Evolutionary conservation across 2,888 invertebrate species (phyloP).

Genomic region (Coremacera marginata): DNA sequence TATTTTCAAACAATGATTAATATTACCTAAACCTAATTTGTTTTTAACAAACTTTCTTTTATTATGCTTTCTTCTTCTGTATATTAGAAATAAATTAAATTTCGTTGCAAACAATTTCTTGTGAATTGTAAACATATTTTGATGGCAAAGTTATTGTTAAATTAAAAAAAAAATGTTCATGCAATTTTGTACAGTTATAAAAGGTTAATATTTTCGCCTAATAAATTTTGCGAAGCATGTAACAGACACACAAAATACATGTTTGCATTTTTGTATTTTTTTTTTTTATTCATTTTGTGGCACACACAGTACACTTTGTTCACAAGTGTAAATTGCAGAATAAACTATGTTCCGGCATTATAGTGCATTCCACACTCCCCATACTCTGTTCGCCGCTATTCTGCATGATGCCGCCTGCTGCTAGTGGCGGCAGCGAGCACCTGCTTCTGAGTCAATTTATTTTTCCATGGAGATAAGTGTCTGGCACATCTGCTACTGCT

Average conservation of each 20-base stretch:
- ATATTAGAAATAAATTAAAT: too few species aligned
- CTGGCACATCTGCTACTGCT: background rate
- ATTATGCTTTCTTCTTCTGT: too few species aligned
- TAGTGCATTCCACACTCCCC: background rate
- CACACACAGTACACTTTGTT: background rate
- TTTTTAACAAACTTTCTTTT: too few species aligned
- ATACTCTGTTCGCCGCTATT: background rate
- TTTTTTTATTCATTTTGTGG: background rate
- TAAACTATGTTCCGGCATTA: constrained; percentile 8
- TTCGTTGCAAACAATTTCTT: too few species aligned
- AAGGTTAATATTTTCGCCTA: too few species aligned
- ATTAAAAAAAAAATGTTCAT: too few species aligned
- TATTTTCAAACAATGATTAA: too few species aligned
- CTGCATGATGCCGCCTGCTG: background rate
- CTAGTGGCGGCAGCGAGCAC: background rate
- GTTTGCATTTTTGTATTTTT: background rate
- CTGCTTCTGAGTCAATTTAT: constrained; percentile 1
- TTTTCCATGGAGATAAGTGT: background rate
- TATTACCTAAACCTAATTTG: too few species aligned
- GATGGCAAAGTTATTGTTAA: too few species aligned
- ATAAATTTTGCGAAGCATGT: background rate
- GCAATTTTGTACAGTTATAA: too few species aligned
- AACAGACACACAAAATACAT: background rate
- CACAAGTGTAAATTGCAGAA: constrained; percentile 26
- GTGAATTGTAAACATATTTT: too few species aligned